These are phyloP conservation scores for Campylomormyrus numenius DNA, from an alignment of 2,113 vertebrate genomes.

Conservation along the genomic window DNA sequence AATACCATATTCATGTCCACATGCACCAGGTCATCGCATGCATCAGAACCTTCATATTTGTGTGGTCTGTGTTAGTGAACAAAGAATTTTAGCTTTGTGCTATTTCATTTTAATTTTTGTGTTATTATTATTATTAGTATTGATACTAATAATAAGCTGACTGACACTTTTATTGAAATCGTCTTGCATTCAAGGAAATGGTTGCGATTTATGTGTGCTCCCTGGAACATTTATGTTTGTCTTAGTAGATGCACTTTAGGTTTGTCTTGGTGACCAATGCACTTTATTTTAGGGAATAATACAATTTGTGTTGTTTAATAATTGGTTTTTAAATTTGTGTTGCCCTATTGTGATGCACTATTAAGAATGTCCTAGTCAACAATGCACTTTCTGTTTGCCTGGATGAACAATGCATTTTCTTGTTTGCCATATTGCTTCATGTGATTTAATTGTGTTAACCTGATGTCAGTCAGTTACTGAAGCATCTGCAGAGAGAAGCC, in stretches of 20 bases:
- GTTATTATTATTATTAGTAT: too few species aligned
- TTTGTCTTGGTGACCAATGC: too few species aligned
- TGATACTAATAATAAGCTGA: neutral
- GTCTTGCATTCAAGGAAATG: neutral
- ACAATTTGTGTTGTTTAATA: neutral
- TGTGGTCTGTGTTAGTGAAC: too few species aligned
- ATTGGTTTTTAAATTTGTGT: neutral
- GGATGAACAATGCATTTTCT: neutral
- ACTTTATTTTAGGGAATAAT: too few species aligned
- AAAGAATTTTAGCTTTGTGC: too few species aligned
- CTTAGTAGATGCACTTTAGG: too few species aligned
- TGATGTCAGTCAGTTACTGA: neutral
- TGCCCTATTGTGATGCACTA: neutral
- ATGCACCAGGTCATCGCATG: too few species aligned
- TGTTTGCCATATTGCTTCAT: neutral
- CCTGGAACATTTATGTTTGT: neutral
- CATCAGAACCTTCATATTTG: too few species aligned
- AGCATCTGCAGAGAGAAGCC: neutral
- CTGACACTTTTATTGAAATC: neutral
- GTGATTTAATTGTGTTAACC: neutral
- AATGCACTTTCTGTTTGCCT: neutral
- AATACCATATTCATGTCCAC: too few species aligned
- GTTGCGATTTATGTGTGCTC: neutral
- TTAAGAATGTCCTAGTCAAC: neutral
- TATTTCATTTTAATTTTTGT: too few species aligned